Base-by-base conservation (phyloP, 2,888 invertebrate species). In the Escarpia spicata region DNA sequence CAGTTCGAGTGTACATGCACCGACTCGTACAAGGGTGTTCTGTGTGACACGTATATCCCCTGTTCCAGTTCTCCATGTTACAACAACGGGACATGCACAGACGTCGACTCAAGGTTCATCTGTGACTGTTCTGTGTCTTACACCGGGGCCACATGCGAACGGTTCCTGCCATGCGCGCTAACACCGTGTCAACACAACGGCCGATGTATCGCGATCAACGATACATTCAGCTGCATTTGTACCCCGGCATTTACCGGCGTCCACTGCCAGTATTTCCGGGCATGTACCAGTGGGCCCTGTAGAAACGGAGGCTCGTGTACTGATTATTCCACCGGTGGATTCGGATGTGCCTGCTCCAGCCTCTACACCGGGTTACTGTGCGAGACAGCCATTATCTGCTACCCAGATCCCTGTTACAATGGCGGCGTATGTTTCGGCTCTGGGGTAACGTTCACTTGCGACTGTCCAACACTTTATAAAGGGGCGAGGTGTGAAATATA, bases 201-300 rank as follows among this genome's bases (percentile, higher is more conserved):
- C 19, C 44, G 90, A 9, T 94, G 94, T 92, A 91, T 93, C 89
- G 91, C 75, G n/a, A 4, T 52, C 19, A 91, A 91, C 15, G 90
- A 52, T 3, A 93, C 93, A 10, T 95, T 93, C 92, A 91, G 91
- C 12, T 95, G 95, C 90, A 92, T 92, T 9, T 95, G 95, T 93
- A 90, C 92, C 1, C 93, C 94, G 12, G 93, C 94, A 0, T 94
- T 92, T 90, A 93, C 93, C 91, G 95, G 95, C 15, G 26, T 19
- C 58, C 58, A 58, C 37, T 93, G 93, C 58, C 90, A 93, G 26
- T 92, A 91, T 43, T 91, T 92, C 75, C 91, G 94, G 6, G 92
- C 94, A 0, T 95, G 95, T 91, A 91, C 93, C 90, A 93, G 93
- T 37, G 92, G 92, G 44, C 94, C 94, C 31, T 95, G 95, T 91